Conservation (phyloP, 1,140 invertebrate genomes). For the Drosophila pruinosa region DNA sequence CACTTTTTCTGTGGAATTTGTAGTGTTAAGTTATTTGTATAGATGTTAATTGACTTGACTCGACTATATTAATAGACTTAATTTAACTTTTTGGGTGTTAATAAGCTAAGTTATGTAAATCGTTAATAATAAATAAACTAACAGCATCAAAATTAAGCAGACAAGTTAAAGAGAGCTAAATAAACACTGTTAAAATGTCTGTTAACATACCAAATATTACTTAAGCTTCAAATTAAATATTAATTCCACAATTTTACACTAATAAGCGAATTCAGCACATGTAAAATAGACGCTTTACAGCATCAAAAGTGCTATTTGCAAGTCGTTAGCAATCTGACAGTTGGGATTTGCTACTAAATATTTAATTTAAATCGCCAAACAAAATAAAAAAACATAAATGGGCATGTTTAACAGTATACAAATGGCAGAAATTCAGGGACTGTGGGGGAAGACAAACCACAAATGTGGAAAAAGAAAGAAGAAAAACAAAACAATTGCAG, state of each 20-base stretch:
- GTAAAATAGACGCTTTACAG: neutral
- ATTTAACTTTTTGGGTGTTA: too few relatives aligned
- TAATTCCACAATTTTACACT: neutral
- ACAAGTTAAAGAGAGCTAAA: too few relatives aligned
- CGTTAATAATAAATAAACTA: too few relatives aligned
- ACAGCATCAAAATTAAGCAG: too few relatives aligned
- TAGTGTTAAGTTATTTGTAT: too few relatives aligned
- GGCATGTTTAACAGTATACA: constrained; percentile 9
- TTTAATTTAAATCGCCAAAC: constrained; percentile 3
- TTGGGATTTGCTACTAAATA: constrained; percentile 5
- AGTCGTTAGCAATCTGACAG: neutral
- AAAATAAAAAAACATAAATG: neutral
- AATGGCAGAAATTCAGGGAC: neutral
- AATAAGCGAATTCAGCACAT: neutral
- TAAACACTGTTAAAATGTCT: neutral
- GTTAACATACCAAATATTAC: neutral
- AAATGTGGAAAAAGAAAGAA: constrained; percentile 1
- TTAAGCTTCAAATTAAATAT: neutral
- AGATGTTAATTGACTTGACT: too few relatives aligned
- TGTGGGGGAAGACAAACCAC: neutral
- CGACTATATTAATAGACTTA: too few relatives aligned
- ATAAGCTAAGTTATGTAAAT: too few relatives aligned
- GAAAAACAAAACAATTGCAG: constrained; percentile 1
- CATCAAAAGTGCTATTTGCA: neutral
- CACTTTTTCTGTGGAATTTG: too few relatives aligned